These are phyloP conservation scores for Momotus momota DNA, from an alignment of 2,797 vertebrate genomes.

Conservation along the genomic window DNA sequence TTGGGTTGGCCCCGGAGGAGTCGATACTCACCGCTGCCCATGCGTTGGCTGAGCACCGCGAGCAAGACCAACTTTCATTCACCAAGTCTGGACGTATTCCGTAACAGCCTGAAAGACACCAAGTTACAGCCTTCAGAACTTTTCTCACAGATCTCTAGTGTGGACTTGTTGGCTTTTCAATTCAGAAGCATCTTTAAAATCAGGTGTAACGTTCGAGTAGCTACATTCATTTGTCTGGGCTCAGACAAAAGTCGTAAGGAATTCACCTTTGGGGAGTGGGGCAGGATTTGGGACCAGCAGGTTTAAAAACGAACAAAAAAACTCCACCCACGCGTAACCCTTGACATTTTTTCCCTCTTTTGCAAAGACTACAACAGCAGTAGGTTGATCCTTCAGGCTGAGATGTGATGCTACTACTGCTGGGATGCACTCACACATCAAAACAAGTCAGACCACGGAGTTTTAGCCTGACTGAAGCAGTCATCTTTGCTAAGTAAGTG, in stretches of 20 bases:
- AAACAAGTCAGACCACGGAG: background rate
- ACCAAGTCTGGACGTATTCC: constrained; percentile 88
- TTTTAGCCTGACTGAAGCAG: background rate
- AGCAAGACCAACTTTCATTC: constrained; percentile 88
- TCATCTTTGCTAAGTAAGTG: background rate
- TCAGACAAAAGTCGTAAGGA: background rate
- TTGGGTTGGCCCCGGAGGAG: no score
- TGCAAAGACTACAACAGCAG: background rate
- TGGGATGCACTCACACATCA: background rate
- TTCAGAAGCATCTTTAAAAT: background rate
- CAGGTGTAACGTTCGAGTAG: background rate
- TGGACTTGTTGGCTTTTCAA: accelerated
- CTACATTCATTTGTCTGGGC: background rate
- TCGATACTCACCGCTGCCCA: constrained; percentile 86
- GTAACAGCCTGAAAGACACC: constrained; percentile 87
- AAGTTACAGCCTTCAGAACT: background rate
- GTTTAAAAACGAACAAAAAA: background rate
- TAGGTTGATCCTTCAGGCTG: background rate
- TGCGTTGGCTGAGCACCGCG: constrained; percentile 86
- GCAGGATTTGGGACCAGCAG: background rate
- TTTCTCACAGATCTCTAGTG: accelerated
- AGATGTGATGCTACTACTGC: background rate
- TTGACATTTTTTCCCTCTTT: accelerated
- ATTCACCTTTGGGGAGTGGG: background rate
- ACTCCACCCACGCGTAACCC: accelerated